A percentile compares a stretch with the other conserved stretches of the same genome.
Evolutionary conservation across 1,140 invertebrate species (phyloP).

Genomic region (Lepidotrigona ventralis): DNA sequence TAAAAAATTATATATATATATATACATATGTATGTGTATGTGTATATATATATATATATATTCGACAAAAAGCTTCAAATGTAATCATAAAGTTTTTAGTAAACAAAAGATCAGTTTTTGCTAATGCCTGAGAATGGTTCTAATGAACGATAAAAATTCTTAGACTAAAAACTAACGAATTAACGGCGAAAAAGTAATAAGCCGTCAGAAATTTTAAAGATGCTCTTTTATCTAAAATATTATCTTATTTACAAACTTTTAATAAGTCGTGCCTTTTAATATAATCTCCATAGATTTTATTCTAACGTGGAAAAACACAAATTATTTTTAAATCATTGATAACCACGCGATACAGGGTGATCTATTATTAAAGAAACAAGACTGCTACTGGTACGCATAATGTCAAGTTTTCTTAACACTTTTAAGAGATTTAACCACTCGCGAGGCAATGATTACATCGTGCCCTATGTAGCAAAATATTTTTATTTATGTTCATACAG

Average conservation of each 20-base stretch:
- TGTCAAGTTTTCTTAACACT: constrained; percentile 59
- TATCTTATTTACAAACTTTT: constrained; percentile 71
- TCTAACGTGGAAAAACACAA: constrained; percentile 60
- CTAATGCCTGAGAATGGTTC: constrained; percentile 42
- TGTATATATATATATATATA: constrained; percentile 16
- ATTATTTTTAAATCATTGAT: constrained; percentile 70
- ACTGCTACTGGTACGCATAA: constrained; percentile 59
- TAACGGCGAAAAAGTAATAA: constrained; percentile 41
- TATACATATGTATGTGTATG: no score
- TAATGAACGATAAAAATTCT: constrained; percentile 21
- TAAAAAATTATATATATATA: constrained; percentile 33
- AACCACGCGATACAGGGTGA: constrained; percentile 59
- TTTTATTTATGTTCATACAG: constrained; percentile 64
- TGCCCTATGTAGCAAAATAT: constrained; percentile 49
- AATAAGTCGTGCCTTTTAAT: constrained; percentile 76
- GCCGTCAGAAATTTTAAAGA: constrained; percentile 66
- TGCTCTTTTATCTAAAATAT: constrained; percentile 64
- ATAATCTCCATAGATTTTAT: constrained; percentile 69
- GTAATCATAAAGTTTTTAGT: constrained; percentile 53
- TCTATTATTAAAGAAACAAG: constrained; percentile 62
- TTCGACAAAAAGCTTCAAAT: constrained; percentile 40
- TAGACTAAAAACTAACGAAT: constrained; percentile 36
- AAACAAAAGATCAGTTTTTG: constrained; percentile 36
- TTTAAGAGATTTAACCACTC: constrained; percentile 51
- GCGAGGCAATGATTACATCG: constrained; percentile 35